Percentiles rank a stretch among this genome's conserved stretches.
Evolutionary conservation across 2,797 vertebrate genomes (phyloP).

Genomic region (Eulemur albifrons): DNA sequence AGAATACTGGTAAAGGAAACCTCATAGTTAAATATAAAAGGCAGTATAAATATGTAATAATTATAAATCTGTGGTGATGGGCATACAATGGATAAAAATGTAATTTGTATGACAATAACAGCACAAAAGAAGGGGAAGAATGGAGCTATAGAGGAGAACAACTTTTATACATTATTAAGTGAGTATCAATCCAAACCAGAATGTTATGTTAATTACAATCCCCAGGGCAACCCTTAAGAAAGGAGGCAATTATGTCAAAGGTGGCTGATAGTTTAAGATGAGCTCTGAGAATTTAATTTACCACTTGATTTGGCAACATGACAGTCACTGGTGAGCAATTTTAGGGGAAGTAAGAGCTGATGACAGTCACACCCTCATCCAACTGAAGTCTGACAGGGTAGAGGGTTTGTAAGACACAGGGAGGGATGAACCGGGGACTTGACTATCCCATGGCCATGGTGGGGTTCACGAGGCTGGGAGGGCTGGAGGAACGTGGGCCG

Average conservation of each 20-base stretch:
- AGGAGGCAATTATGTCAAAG: not conserved
- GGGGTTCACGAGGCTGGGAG: not conserved
- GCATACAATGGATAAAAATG: not conserved
- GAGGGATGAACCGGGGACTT: not conserved
- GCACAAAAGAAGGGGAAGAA: not conserved
- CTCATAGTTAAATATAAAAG: not conserved
- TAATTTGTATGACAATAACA: not conserved
- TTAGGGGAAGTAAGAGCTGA: not conserved
- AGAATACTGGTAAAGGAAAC: not conserved
- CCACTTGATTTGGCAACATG: not conserved
- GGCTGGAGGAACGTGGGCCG: not conserved
- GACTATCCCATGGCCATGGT: not conserved
- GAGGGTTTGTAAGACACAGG: not conserved
- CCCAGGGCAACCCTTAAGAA: not conserved
- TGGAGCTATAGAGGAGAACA: not conserved
- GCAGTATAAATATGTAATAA: not conserved
- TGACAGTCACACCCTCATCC: not conserved
- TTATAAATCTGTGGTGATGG: not conserved
- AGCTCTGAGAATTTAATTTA: not conserved
- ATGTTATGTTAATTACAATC: not conserved
- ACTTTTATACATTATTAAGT: not conserved
- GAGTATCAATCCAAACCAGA: not conserved
- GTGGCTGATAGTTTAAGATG: not conserved
- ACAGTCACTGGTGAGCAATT: not conserved
- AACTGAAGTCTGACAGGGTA: not conserved